Evolutionary conservation across 2,797 vertebrate genomes (phyloP).

Genomic region (Chelidonichthys spinosus): DNA sequence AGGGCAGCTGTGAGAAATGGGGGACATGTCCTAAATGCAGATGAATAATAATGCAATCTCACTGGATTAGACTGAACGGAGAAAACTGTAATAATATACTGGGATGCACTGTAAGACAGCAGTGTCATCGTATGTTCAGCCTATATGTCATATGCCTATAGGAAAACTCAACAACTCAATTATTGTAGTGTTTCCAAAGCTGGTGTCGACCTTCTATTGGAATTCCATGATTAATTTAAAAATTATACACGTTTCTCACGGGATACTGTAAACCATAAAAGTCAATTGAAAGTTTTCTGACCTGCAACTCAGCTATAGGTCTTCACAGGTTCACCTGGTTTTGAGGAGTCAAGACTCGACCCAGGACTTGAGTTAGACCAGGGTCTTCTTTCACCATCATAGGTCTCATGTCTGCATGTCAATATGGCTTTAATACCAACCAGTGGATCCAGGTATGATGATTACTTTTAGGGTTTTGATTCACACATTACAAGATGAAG

Average conservation of each 20-base stretch:
- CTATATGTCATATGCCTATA: background rate
- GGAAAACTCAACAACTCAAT: background rate
- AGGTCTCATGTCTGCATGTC: no score
- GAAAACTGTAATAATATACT: background rate
- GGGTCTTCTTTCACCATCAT: no score
- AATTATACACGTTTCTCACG: conserved; percentile 21
- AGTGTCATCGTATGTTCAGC: no score
- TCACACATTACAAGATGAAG: no score
- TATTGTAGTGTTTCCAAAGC: background rate
- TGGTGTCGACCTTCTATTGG: conserved; percentile 17
- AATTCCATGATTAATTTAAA: conserved; percentile 31
- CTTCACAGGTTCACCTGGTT: no score
- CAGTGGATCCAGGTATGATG: no score
- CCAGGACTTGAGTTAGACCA: no score
- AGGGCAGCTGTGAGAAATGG: background rate
- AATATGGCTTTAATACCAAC: no score
- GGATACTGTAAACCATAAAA: background rate
- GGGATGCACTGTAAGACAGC: background rate
- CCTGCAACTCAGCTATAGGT: conserved; percentile 39
- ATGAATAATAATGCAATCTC: background rate
- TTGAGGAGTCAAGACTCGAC: no score
- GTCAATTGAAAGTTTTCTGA: conserved; percentile 28
- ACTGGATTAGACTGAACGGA: background rate
- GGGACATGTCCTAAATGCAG: background rate
- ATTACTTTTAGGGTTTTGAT: no score